phyloP scores from a whole-genome alignment of 1,140 invertebrate species.

The Hyphantria cunea region DNA sequence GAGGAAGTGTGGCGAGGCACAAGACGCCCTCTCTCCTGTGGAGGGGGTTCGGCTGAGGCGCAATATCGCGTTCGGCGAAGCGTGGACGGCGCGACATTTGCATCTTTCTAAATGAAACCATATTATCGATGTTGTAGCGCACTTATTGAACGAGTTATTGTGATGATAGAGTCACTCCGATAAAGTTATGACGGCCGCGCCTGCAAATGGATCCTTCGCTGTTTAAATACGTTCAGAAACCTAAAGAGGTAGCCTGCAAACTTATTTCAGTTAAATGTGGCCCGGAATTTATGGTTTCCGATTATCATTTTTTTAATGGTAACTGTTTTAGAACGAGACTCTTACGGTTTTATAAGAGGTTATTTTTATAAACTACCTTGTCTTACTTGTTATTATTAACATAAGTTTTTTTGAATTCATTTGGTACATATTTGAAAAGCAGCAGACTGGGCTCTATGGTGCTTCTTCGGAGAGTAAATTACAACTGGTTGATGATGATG shows the following conservation, averaged over 20 bases:
- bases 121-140: constrained; percentile 62
- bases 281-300: constrained; percentile 16
- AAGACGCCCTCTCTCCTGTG: constrained; percentile 29
- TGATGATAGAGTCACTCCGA: constrained; percentile 37
- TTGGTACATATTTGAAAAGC: no score
- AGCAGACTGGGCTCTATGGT: no score
- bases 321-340: constrained; percentile 5
- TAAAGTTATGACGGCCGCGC: constrained; percentile 30
- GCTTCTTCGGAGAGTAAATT: no score
- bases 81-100: constrained; percentile 63
- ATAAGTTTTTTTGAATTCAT: no score
- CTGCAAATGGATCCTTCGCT: constrained; percentile 23
- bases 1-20: constrained; percentile 41
- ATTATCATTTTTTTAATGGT: constrained; percentile 9
- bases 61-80: constrained; percentile 64
- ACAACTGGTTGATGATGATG: no score
- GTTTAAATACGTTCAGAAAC: constrained; percentile 14
- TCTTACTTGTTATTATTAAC: neutral
- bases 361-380: neutral
- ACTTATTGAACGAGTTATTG: constrained; percentile 50
- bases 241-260: constrained; percentile 12
- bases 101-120: constrained; percentile 70
- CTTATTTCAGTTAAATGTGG: constrained; percentile 25
- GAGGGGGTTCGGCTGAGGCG: constrained; percentile 44
- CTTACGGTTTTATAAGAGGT: neutral